phyloP scores from a whole-genome alignment of 2,797 vertebrate genomes.

The Platyrinchus mystaceus region DNA sequence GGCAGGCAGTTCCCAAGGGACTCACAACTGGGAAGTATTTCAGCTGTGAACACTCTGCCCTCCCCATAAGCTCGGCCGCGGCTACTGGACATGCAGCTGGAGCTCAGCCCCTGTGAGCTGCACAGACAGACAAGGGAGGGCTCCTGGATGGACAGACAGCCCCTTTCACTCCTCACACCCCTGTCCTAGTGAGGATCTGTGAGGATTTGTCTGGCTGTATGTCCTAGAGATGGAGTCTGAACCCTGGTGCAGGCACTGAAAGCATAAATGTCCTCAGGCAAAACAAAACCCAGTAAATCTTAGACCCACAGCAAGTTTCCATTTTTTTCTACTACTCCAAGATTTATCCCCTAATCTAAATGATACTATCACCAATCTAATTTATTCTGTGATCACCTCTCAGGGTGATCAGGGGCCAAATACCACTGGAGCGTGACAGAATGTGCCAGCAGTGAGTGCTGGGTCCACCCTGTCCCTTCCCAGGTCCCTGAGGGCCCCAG shows the following conservation, averaged over 20 bases:
- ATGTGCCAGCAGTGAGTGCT: conserved; percentile 12
- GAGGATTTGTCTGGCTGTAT: background rate
- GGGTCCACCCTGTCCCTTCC: background rate
- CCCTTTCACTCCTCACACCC: background rate
- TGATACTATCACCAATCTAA: background rate
- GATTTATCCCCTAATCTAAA: background rate
- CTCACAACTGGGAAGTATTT: conserved; percentile 22
- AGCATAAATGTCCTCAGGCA: background rate
- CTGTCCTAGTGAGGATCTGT: background rate
- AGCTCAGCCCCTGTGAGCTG: background rate
- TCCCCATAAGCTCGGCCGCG: background rate
- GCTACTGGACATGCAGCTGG: conserved; percentile 18
- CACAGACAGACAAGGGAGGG: background rate
- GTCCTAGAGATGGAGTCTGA: background rate
- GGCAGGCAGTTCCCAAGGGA: conserved; percentile 36
- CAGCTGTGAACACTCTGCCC: conserved; percentile 13
- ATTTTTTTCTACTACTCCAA: background rate
- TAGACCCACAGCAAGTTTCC: background rate
- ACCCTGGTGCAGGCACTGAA: background rate
- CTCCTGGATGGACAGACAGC: background rate
- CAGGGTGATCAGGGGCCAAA: background rate
- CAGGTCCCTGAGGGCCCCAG: background rate
- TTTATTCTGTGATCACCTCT: background rate
- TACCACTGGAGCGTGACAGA: background rate
- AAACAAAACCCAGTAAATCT: background rate